Evolutionary conservation across 1,140 invertebrate species (phyloP).

Genomic region (Zaprionus ornatus): DNA sequence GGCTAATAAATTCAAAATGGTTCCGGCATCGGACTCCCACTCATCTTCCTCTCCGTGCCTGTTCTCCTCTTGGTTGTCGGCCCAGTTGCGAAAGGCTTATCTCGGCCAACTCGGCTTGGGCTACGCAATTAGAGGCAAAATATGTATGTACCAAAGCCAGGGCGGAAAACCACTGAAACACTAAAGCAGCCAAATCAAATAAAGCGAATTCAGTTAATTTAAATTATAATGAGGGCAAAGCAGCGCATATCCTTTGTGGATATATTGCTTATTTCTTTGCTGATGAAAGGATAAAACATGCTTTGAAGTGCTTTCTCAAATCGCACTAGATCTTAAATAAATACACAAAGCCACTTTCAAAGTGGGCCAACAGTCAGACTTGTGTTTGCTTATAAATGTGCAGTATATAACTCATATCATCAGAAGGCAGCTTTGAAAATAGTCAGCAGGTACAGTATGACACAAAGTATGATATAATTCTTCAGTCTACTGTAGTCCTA

Average conservation of each 20-base stretch:
- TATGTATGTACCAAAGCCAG: conserved; percentile 34
- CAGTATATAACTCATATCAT: too few species aligned
- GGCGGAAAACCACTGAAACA: conserved; percentile 52
- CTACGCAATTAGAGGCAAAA: conserved; percentile 67
- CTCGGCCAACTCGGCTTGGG: conserved; percentile 40
- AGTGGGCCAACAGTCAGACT: background rate
- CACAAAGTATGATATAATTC: too few species aligned
- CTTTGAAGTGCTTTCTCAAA: conserved; percentile 36
- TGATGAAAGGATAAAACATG: conserved; percentile 53
- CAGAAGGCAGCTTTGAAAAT: too few species aligned
- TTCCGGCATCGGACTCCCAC: conserved; percentile 5
- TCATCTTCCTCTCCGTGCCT: background rate
- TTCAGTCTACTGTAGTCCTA: too few species aligned
- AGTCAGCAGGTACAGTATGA: too few species aligned
- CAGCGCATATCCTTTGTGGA: conserved; percentile 18
- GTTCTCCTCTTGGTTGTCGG: background rate
- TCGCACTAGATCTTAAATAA: conserved; percentile 1
- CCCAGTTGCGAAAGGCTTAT: conserved; percentile 49
- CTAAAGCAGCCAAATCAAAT: conserved; percentile 73
- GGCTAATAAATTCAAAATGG: conserved; percentile 70
- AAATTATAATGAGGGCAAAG: conserved; percentile 66
- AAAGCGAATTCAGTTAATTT: conserved; percentile 78
- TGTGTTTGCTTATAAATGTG: too few species aligned
- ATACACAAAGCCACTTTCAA: conserved; percentile 4
- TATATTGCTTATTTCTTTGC: conserved; percentile 23